These are phyloP conservation scores for Montipora sp. DNA, from an alignment of 64 coral and sea anemone genomes.

Conservation along the genomic window DNA sequence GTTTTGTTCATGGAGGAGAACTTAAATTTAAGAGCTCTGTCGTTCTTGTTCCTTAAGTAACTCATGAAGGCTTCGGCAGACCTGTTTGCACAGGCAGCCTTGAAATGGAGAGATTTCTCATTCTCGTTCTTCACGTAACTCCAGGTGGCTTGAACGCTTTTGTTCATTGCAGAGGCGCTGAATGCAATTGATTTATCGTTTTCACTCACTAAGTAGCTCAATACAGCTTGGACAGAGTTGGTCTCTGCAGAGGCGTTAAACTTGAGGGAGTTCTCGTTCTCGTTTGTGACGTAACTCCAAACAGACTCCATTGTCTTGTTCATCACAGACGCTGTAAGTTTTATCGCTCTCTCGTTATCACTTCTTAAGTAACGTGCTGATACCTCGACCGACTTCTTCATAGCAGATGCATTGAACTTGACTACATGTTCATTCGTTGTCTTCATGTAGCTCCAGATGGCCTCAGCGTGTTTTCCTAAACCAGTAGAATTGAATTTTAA, in stretches of 20 bases:
- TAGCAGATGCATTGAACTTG: conserved; percentile 72
- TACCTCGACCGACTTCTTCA: conserved; percentile 67
- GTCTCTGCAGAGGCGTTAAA: conserved; percentile 78
- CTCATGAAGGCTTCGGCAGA: conserved; percentile 54
- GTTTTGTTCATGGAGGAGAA: conserved; percentile 76
- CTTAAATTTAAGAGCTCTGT: conserved; percentile 76
- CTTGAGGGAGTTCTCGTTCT: conserved; percentile 62
- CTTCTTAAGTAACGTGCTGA: conserved; percentile 30
- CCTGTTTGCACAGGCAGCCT: conserved; percentile 62
- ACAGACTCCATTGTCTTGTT: conserved; percentile 57
- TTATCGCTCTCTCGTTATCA: conserved; percentile 49
- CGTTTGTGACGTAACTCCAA: conserved; percentile 29
- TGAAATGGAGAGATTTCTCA: conserved; percentile 74
- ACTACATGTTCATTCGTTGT: conserved; percentile 49
- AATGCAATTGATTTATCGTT: conserved; percentile 62
- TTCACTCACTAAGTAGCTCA: conserved; percentile 40
- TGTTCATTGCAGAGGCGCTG: conserved; percentile 69
- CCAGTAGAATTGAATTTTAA: conserved; percentile 77
- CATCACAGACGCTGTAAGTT: conserved; percentile 49
- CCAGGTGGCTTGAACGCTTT: conserved; percentile 67
- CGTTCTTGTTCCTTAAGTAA: conserved; percentile 51
- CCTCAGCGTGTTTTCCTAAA: conserved; percentile 57
- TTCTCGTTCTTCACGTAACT: conserved; percentile 59
- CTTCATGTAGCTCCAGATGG: conserved; percentile 73
- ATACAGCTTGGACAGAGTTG: conserved; percentile 38